Percentiles rank a stretch among this genome's conserved stretches.
These are phyloP conservation scores for Parnassius orleans DNA, from an alignment of 2,888 invertebrate genomes.

Conservation along the genomic window DNA sequence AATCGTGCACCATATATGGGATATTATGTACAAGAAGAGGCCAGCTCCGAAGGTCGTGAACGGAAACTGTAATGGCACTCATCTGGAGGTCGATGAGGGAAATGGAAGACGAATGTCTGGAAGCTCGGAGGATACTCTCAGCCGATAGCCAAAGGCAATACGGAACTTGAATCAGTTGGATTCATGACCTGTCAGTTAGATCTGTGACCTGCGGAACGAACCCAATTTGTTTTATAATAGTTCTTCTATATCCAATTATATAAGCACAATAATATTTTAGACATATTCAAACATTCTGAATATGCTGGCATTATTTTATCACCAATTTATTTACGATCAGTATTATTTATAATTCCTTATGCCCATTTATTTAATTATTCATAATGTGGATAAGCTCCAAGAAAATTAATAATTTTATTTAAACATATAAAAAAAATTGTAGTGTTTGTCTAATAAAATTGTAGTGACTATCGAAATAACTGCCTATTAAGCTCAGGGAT, in stretches of 20 bases:
- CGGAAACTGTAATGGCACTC: conserved; percentile 62
- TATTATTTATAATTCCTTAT: conserved; percentile 22
- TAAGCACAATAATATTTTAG: conserved; percentile 6
- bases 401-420: too few relatives aligned
- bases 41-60: conserved; percentile 48
- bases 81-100: conserved; percentile 55
- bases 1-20: conserved; percentile 99
- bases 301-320: background rate
- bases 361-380: background rate
- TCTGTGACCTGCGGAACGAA: background rate
- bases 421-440: too few relatives aligned
- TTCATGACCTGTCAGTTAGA: conserved; percentile 8
- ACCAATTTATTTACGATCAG: conserved; percentile 19
- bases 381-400: too few relatives aligned
- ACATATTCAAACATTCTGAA: conserved; percentile 9
- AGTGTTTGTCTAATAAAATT: too few relatives aligned
- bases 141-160: conserved; percentile 61
- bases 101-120: conserved; percentile 65
- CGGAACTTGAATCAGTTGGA: conserved; percentile 1
- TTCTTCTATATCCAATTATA: background rate
- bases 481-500: too few relatives aligned
- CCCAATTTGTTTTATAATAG: background rate
- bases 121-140: conserved; percentile 75
- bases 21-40: conserved; percentile 87
- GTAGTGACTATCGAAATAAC: too few relatives aligned